Conservation (phyloP, 1,140 invertebrate genomes). For the Bombyx mandarina region DNA sequence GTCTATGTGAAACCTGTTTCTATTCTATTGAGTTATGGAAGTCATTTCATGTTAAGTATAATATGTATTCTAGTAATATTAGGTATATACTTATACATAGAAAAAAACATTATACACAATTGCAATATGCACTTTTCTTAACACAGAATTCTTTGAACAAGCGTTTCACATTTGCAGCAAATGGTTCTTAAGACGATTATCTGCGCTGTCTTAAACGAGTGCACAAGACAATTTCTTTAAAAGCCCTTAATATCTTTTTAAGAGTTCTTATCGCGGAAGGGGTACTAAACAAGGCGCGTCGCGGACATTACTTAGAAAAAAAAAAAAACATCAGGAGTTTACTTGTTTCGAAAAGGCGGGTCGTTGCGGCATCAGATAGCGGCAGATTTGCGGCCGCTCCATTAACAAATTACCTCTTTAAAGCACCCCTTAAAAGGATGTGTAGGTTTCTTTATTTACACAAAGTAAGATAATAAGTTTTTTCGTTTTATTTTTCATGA, state of each 20-base stretch:
- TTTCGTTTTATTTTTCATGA: too few species aligned
- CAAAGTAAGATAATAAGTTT: slow-evolving; percentile 11
- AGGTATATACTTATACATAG: too few species aligned
- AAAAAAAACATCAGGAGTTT: slow-evolving; percentile 46
- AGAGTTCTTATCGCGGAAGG: slow-evolving; percentile 53
- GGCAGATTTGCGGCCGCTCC: slow-evolving; percentile 53
- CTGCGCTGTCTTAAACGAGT: slow-evolving; percentile 9
- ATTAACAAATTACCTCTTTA: slow-evolving; percentile 64
- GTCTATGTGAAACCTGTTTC: too few species aligned
- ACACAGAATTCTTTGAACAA: too few species aligned
- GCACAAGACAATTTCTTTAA: slow-evolving; percentile 55
- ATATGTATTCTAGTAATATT: too few species aligned
- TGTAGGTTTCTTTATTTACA: slow-evolving; percentile 30
- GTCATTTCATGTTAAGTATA: too few species aligned
- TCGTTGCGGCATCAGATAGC: slow-evolving; percentile 58
- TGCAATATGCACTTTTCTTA: too few species aligned
- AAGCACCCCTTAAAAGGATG: slow-evolving; percentile 26
- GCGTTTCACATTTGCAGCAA: not conserved
- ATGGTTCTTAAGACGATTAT: not conserved
- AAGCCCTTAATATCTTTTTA: slow-evolving; percentile 61
- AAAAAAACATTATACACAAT: too few species aligned
- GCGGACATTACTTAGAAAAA: slow-evolving; percentile 62
- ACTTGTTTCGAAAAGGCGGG: slow-evolving; percentile 58
- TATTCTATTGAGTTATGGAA: too few species aligned
- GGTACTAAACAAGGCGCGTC: slow-evolving; percentile 50